Conservation (phyloP, 1,140 invertebrate species). For the Macrobrachium rosenbergii region DNA sequence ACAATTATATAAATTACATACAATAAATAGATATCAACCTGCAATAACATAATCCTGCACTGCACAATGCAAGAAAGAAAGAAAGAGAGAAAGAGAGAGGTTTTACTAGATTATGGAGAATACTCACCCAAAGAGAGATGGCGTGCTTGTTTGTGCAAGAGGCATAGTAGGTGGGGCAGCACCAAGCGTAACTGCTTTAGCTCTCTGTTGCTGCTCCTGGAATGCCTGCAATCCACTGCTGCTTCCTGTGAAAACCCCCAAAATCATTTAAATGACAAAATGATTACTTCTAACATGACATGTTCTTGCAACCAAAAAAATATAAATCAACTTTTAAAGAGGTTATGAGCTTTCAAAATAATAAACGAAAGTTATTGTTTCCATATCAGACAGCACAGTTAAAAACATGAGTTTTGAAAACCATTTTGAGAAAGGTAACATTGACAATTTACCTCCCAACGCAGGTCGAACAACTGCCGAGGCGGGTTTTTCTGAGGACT, state of each 20-base stretch:
- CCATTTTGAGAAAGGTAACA: background rate
- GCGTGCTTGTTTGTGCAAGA: slow-evolving; percentile 31
- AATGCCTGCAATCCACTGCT: slow-evolving; percentile 47
- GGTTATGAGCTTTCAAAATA: too few relatives aligned
- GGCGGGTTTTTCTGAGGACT: slow-evolving; percentile 33
- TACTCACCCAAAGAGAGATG: slow-evolving; percentile 40
- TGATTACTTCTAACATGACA: background rate
- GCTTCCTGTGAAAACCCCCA: slow-evolving; percentile 4
- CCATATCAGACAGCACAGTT: background rate
- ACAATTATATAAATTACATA: too few relatives aligned
- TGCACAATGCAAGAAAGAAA: too few relatives aligned
- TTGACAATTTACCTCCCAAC: slow-evolving; percentile 37
- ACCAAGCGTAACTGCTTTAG: slow-evolving; percentile 42
- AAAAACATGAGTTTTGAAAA: background rate
- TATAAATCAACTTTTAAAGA: too few relatives aligned
- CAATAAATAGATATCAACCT: too few relatives aligned
- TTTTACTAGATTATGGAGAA: background rate
- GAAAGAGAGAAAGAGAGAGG: too few relatives aligned
- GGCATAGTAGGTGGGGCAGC: slow-evolving; percentile 54
- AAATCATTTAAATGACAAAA: background rate
- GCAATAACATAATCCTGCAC: too few relatives aligned
- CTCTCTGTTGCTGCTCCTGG: slow-evolving; percentile 54
- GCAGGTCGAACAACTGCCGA: slow-evolving; percentile 49
- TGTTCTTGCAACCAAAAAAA: too few relatives aligned
- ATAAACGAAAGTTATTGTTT: too few relatives aligned